Percentiles rank a stretch among this genome's conserved stretches.
Evolutionary conservation across 2,888 invertebrate genomes (phyloP).

Genomic region (Lypha dubia): DNA sequence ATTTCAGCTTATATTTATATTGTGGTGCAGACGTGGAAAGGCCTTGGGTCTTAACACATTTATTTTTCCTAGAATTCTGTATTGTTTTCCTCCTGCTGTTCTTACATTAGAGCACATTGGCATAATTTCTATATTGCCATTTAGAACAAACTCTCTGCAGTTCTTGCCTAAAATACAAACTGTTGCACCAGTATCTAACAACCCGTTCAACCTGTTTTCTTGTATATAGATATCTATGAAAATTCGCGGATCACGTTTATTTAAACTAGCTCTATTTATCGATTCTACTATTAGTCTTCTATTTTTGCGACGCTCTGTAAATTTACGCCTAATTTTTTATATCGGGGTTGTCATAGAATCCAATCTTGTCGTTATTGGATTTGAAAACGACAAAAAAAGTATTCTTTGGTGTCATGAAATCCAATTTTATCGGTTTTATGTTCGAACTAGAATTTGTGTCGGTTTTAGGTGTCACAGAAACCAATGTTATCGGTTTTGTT

Average conservation of each 20-base stretch:
- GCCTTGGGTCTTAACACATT: too few species aligned
- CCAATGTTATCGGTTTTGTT: too few species aligned
- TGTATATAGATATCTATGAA: neutral
- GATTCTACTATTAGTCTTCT: neutral
- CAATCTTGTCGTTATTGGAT: too few species aligned
- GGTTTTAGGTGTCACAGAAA: too few species aligned
- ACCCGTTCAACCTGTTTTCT: neutral
- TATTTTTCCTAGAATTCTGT: constrained; percentile 1
- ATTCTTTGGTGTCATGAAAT: too few species aligned
- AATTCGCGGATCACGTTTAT: neutral
- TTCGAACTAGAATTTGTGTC: too few species aligned
- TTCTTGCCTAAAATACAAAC: neutral
- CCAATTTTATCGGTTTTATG: too few species aligned
- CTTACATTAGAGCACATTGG: neutral
- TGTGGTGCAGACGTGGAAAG: too few species aligned
- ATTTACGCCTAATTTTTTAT: neutral
- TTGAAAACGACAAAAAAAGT: too few species aligned
- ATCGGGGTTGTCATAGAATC: too few species aligned
- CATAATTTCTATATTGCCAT: neutral
- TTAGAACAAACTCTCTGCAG: neutral
- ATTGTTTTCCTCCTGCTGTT: neutral
- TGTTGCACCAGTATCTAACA: constrained; percentile 1
- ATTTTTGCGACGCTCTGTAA: neutral
- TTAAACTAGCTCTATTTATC: neutral
- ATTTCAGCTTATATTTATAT: too few species aligned